Evolutionary conservation across 2,113 vertebrate genomes (phyloP), one percentile per base, ranked within the genome.

Genomic region (Scomber colias): DNA sequence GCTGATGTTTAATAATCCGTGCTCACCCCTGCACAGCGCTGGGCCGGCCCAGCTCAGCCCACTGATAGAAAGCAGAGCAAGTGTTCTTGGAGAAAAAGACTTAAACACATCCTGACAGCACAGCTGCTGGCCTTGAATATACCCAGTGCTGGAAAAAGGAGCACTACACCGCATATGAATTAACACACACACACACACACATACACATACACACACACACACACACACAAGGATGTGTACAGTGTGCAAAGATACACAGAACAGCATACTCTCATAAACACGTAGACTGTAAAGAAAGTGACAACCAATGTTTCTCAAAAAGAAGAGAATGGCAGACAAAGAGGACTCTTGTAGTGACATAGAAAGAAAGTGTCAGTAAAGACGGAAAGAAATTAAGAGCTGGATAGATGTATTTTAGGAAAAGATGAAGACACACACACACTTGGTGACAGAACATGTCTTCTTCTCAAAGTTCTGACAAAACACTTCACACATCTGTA

Each of bases 41-140:
- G 19, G 17, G 69, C 76, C 17, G 16, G 71, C 67, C 73, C 69
- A 51, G 50, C 76, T 74, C 82, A 79, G 79, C 82, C 81, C 16
- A n/a, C 72, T 91, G 89, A 92, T 84, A 78, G 82, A 88, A 93
- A 92, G 71, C 90, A 92, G 90, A 92, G 75, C 90, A 84, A 92
- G 80, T 89, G 85, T 79, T 90, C 71, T 68, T 65, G 79, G 81
- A 82, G 81, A 64, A 87, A 85, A 86, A 87, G 75, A 85, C 87
- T 83, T 78, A 88, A 93, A 90, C 80, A 74, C 75, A 74, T 89
- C 82, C 85, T 85, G 87, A 92, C 88, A 90, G 82, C 82, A 57
- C 83, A 89, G 89, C 89, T 93, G 87, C 83, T 88, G 79, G 87
- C 90, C 89, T 88, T 90, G 87, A 89, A 90, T 74, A 83, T 83